phyloP scores from a whole-genome alignment of 2,797 vertebrate species.

The Cheirogaleus major region DNA sequence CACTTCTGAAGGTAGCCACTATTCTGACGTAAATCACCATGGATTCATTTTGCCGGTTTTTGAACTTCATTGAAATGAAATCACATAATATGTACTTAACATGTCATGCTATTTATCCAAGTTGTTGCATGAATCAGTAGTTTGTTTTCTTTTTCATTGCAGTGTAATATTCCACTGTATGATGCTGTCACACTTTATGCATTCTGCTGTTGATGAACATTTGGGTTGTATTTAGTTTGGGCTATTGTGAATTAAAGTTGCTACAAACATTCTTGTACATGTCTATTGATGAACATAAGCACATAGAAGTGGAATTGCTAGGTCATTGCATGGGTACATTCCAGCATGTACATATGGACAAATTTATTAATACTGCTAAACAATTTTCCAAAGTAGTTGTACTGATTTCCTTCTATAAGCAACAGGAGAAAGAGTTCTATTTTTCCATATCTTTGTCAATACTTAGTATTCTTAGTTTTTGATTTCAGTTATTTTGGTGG shows the following conservation, averaged over 20 bases:
- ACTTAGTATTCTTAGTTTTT: background rate
- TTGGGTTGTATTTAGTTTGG: conserved; percentile 3
- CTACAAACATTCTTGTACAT: background rate
- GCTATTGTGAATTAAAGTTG: conserved; percentile 22
- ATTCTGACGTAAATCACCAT: background rate
- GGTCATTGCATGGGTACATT: background rate
- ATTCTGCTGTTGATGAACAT: background rate
- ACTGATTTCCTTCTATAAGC: background rate
- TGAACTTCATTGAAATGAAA: conserved; percentile 20
- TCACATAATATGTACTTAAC: background rate
- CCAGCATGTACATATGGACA: background rate
- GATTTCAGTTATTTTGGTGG: background rate
- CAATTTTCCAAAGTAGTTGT: background rate
- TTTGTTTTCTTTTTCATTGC: background rate
- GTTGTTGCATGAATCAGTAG: background rate
- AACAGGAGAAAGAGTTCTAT: background rate
- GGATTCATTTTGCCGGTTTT: conserved; percentile 24
- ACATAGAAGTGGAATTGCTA: background rate
- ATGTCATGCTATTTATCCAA: background rate
- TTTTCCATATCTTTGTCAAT: background rate
- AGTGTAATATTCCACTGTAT: background rate
- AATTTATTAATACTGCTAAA: background rate
- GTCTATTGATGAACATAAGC: background rate
- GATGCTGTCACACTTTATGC: background rate
- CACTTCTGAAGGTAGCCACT: background rate